These are phyloP conservation scores for Leptosomus discolor DNA, from an alignment of 2,113 vertebrate species.

Conservation along the genomic window DNA sequence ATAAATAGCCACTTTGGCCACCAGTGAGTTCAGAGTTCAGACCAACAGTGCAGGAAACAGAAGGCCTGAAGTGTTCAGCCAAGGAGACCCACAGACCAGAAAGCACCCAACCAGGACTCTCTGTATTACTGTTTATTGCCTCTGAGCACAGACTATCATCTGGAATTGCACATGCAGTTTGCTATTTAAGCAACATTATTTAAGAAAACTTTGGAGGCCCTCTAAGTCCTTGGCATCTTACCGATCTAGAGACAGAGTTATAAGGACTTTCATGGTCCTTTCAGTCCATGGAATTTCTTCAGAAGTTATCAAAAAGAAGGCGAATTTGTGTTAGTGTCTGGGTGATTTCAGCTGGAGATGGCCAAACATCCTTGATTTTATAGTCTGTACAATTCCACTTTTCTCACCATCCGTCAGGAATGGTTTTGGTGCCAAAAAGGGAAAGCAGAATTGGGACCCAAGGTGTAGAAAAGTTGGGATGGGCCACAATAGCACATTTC, in stretches of 20 bases:
- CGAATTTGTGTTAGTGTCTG: neutral
- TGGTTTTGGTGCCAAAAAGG: neutral
- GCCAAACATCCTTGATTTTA: neutral
- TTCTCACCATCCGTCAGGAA: neutral
- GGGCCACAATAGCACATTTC: neutral
- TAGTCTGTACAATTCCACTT: neutral
- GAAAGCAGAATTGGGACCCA: neutral
- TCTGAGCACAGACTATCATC: neutral
- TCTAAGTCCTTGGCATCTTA: neutral
- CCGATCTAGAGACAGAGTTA: neutral
- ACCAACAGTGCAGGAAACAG: neutral
- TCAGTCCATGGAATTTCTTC: neutral
- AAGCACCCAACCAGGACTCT: neutral
- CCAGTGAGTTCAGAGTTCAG: neutral
- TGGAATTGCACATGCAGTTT: neutral
- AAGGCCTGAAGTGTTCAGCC: neutral
- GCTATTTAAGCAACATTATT: neutral
- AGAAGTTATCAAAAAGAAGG: neutral
- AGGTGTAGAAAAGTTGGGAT: neutral
- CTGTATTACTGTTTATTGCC: neutral
- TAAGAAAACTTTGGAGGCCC: neutral
- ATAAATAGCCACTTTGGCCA: neutral
- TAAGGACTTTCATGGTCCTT: neutral
- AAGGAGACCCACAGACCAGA: neutral
- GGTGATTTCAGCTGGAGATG: neutral